Evolutionary conservation across 2,113 vertebrate species (phyloP).

Genomic region (Arvicanthis niloticus): DNA sequence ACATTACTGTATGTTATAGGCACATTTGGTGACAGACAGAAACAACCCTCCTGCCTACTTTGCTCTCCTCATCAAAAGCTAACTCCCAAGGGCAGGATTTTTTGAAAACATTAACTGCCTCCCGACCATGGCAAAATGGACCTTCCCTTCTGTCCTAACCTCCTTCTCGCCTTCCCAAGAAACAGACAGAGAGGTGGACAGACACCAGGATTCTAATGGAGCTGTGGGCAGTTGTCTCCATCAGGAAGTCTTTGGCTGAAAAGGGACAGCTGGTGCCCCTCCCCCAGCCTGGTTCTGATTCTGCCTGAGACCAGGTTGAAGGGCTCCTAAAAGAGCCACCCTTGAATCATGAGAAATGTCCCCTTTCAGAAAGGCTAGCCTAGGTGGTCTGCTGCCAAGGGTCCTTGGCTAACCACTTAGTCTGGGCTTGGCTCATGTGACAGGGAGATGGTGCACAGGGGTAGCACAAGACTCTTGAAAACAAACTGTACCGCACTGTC

Average conservation of each 20-base stretch:
- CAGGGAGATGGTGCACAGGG: neutral
- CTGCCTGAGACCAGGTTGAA: neutral
- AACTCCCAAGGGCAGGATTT: neutral
- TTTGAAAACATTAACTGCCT: neutral
- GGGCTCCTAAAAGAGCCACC: neutral
- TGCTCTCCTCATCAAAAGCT: neutral
- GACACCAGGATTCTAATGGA: neutral
- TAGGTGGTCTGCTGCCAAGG: neutral
- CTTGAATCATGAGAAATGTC: neutral
- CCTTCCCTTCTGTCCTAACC: neutral
- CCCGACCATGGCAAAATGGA: neutral
- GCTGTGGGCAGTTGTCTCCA: neutral
- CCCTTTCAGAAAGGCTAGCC: neutral
- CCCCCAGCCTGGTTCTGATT: neutral
- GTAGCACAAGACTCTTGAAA: neutral
- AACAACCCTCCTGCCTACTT: neutral
- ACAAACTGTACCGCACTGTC: neutral
- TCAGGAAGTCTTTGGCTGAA: neutral
- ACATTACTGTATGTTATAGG: neutral
- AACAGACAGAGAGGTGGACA: neutral
- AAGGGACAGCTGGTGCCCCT: neutral
- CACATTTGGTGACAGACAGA: neutral
- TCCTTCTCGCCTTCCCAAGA: neutral
- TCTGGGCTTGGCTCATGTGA: neutral
- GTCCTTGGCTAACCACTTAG: neutral